These are phyloP conservation scores for Calliopum simillimum DNA, from an alignment of 2,888 invertebrate genomes.

Conservation along the genomic window DNA sequence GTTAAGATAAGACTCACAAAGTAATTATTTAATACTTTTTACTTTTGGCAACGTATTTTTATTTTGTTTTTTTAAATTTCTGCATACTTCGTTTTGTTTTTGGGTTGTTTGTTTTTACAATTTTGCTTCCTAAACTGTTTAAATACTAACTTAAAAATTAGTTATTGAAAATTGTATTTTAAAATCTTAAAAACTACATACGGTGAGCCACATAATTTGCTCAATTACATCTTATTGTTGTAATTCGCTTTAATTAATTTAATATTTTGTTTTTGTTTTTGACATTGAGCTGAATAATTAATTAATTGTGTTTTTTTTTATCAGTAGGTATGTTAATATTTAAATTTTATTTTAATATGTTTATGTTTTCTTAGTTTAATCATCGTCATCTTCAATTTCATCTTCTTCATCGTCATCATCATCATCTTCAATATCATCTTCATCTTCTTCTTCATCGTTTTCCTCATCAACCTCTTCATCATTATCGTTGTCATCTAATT, in stretches of 20 bases:
- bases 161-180: conserved; percentile 6
- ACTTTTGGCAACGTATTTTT: too few relatives aligned
- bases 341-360: neutral
- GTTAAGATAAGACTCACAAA: too few relatives aligned
- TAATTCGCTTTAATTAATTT: neutral
- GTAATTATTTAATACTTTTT: too few relatives aligned
- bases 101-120: too few relatives aligned
- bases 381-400: conserved; percentile 34
- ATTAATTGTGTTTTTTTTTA: too few relatives aligned
- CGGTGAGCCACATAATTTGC: conserved; percentile 15
- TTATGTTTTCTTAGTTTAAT: neutral
- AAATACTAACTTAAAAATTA: conserved; percentile 12
- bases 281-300: too few relatives aligned
- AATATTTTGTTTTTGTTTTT: neutral
- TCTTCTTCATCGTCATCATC: conserved; percentile 47
- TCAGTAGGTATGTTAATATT: too few relatives aligned
- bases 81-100: too few relatives aligned
- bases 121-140: neutral
- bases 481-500: conserved; percentile 40
- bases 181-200: conserved; percentile 9
- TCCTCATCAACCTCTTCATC: conserved; percentile 46
- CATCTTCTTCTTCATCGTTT: conserved; percentile 45
- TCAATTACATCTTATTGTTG: neutral
- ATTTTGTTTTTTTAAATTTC: too few relatives aligned
- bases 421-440: conserved; percentile 46